phyloP scores from a whole-genome alignment of 2,888 invertebrate genomes.

The Xestia ashworthii region DNA sequence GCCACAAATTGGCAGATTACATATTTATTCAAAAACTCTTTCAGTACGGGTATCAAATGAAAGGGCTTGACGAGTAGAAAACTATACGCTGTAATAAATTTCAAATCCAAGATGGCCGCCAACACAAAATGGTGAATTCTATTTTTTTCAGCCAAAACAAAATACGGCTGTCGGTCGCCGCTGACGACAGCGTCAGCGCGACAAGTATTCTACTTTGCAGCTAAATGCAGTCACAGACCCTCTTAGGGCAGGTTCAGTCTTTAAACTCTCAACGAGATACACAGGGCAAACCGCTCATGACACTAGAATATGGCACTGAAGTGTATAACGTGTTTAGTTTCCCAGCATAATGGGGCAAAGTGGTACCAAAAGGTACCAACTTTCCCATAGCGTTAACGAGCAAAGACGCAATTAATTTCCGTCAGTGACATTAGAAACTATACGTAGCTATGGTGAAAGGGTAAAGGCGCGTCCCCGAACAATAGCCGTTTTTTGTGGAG shows the following conservation, averaged over 20 bases:
- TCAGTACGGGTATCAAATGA: too few species aligned
- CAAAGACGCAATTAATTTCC: conserved; percentile 32
- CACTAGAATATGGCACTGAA: neutral
- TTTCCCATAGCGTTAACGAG: conserved; percentile 36
- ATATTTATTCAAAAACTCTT: too few species aligned
- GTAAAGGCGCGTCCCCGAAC: neutral
- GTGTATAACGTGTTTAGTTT: conserved; percentile 9
- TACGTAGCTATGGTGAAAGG: conserved; percentile 6
- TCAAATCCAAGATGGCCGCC: too few species aligned
- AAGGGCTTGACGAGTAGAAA: too few species aligned
- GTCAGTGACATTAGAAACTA: conserved; percentile 23
- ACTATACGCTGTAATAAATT: too few species aligned
- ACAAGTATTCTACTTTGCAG: neutral
- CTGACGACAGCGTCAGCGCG: too few species aligned
- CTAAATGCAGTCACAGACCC: neutral
- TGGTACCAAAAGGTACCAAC: conserved; percentile 18
- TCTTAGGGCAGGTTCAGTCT: neutral
- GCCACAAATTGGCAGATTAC: too few species aligned
- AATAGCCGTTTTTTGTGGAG: too few species aligned
- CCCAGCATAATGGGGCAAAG: conserved; percentile 7
- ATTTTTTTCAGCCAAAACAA: too few species aligned
- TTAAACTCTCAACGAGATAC: neutral
- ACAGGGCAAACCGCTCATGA: neutral
- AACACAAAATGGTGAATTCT: too few species aligned
- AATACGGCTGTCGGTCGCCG: too few species aligned